Evolutionary conservation across 1,140 invertebrate species (phyloP).

Genomic region (Streblospio benedicti): DNA sequence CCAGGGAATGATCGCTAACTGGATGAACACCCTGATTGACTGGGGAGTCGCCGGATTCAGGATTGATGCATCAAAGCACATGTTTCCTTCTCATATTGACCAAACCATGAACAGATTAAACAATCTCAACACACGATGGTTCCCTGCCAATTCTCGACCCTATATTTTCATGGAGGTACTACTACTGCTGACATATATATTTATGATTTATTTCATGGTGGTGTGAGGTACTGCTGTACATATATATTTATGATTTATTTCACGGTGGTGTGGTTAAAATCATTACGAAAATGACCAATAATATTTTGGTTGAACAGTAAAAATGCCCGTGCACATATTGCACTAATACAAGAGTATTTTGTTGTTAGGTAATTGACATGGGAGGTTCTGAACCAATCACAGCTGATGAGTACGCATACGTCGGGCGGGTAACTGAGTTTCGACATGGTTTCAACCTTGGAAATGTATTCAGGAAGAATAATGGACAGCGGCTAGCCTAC

Average conservation of each 20-base stretch:
- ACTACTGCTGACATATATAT: too few relatives aligned
- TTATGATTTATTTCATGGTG: too few relatives aligned
- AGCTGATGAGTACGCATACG: constrained; percentile 47
- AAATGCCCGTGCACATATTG: background rate
- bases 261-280: too few relatives aligned
- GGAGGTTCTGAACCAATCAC: constrained; percentile 63
- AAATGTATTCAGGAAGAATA: constrained; percentile 26
- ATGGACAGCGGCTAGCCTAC: constrained; percentile 7
- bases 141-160: constrained; percentile 21
- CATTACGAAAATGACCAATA: too few relatives aligned
- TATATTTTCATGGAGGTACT: constrained; percentile 1
- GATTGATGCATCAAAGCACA: constrained; percentile 38
- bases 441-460: constrained; percentile 52
- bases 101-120: constrained; percentile 46
- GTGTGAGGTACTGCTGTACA: too few relatives aligned
- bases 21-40: constrained; percentile 54
- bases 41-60: constrained; percentile 66
- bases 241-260: too few relatives aligned
- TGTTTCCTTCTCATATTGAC: constrained; percentile 35
- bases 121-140: constrained; percentile 54
- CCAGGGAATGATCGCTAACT: constrained; percentile 57
- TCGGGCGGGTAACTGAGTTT: constrained; percentile 66
- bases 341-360: background rate
- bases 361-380: constrained; percentile 59
- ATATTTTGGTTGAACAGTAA: too few relatives aligned